Conservation (phyloP, 1,140 invertebrate species). For the Chrysoperla carnea region DNA sequence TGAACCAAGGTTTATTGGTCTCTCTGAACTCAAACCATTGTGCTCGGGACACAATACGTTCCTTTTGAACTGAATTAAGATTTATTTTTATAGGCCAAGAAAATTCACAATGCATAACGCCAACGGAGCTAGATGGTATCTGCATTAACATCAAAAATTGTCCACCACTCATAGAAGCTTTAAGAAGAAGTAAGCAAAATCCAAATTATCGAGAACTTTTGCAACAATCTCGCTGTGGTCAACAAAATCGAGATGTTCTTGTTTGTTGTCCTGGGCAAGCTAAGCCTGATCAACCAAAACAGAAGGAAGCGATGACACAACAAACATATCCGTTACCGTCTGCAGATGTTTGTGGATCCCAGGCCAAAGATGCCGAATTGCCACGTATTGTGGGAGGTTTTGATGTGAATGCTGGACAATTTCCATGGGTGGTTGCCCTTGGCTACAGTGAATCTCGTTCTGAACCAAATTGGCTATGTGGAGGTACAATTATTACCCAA, state of each 20-base stretch:
- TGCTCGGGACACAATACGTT: no score
- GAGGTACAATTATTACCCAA: constrained; percentile 54
- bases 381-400: neutral
- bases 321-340: neutral
- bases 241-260: constrained; percentile 25
- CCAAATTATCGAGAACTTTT: constrained; percentile 20
- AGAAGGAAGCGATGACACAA: neutral
- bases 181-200: constrained; percentile 13
- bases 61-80: no score
- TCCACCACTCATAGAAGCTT: constrained; percentile 20
- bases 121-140: constrained; percentile 17
- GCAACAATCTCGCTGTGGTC: constrained; percentile 31
- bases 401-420: constrained; percentile 29
- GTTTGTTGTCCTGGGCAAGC: constrained; percentile 27
- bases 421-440: constrained; percentile 54
- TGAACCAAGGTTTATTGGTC: no score
- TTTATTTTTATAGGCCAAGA: constrained; percentile 1
- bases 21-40: no score
- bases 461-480: constrained; percentile 47
- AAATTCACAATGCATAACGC: constrained; percentile 15
- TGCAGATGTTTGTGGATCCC: neutral
- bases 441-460: constrained; percentile 34
- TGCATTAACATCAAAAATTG: constrained; percentile 29
- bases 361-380: neutral
- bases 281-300: neutral